phyloP scores from a whole-genome alignment of 1,140 invertebrate genomes.

The Diachasma alloeum region DNA sequence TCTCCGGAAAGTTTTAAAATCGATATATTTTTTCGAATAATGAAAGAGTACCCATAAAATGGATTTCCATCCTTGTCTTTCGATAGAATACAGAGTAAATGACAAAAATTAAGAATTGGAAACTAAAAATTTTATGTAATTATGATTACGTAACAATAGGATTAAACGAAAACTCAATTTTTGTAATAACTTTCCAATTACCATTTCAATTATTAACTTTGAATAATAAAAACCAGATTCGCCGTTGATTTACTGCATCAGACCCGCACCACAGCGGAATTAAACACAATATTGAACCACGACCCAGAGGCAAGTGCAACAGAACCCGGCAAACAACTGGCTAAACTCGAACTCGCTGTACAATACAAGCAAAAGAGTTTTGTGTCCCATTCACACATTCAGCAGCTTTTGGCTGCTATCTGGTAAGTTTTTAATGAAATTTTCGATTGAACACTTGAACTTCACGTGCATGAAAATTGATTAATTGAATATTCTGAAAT shows the following conservation, averaged over 20 bases:
- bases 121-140: too few relatives aligned
- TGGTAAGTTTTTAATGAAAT: constrained; percentile 66
- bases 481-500: too few relatives aligned
- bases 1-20: too few relatives aligned
- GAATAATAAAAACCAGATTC: constrained; percentile 64
- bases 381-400: constrained; percentile 92
- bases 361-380: constrained; percentile 95
- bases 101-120: too few relatives aligned
- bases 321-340: constrained; percentile 76
- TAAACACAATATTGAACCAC: constrained; percentile 91
- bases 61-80: too few relatives aligned
- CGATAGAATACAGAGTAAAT: too few relatives aligned
- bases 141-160: too few relatives aligned
- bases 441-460: neutral
- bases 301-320: constrained; percentile 76
- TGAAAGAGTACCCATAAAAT: too few relatives aligned
- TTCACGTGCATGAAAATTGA: neutral
- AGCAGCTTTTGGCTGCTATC: constrained; percentile 88
- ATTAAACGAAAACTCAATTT: too few relatives aligned
- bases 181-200: too few relatives aligned
- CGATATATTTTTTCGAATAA: too few relatives aligned
- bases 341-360: constrained; percentile 86
- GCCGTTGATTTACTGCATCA: constrained; percentile 90
- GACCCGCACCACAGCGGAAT: constrained; percentile 86
- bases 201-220: neutral